Evolutionary conservation across 2,797 vertebrate species (phyloP).

Genomic region (Catamblyrhynchus diadema): DNA sequence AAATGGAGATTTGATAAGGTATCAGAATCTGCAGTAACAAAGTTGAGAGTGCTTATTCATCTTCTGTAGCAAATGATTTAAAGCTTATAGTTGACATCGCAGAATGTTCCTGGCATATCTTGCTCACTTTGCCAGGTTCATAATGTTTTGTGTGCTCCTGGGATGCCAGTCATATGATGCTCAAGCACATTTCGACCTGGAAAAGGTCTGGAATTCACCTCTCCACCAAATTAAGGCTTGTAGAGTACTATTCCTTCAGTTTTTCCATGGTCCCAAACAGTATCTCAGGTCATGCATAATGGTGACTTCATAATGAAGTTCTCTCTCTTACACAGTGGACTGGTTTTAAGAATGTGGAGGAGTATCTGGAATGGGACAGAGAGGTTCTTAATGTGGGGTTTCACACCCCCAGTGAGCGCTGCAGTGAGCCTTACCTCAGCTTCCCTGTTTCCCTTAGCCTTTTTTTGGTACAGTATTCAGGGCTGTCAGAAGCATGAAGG

Average conservation of each 20-base stretch:
- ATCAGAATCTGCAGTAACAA: not conserved
- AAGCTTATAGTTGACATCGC: not conserved
- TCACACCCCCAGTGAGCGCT: not conserved
- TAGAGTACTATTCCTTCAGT: not conserved
- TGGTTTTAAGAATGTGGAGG: not conserved
- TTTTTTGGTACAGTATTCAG: not conserved
- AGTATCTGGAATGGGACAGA: not conserved
- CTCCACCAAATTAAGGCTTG: not conserved
- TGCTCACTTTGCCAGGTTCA: not conserved
- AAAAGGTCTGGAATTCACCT: not conserved
- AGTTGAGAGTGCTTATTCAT: not conserved
- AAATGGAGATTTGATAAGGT: not conserved
- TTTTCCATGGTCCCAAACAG: fast-evolving
- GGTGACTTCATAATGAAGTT: not conserved
- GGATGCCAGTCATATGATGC: not conserved
- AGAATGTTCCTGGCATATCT: not conserved
- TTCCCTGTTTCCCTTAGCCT: not conserved
- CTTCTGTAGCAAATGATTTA: not conserved
- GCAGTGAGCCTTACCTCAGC: not conserved
- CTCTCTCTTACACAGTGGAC: not conserved
- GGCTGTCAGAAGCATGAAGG: not conserved
- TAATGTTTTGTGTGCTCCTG: not conserved
- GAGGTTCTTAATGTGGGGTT: fast-evolving
- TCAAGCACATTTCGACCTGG: not conserved
- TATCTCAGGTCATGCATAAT: not conserved